A percentile compares a stretch with the other conserved stretches of the same genome.
These are phyloP conservation scores for Onychostoma macrolepis DNA, from an alignment of 2,113 vertebrate genomes.

Conservation along the genomic window DNA sequence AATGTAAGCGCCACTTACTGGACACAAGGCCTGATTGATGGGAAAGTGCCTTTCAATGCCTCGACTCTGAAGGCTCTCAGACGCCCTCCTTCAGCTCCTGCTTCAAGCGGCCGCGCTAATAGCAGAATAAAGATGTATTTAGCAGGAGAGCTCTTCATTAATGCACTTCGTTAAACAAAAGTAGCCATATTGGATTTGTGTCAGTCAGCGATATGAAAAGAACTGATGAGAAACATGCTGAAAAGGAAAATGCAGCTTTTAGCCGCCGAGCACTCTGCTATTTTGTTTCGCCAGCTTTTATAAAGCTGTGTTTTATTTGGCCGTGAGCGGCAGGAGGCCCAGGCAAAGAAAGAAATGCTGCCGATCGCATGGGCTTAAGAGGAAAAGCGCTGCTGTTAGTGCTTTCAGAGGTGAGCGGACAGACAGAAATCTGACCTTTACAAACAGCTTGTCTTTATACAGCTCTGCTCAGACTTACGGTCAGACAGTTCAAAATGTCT, in stretches of 20 bases:
- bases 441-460: not conserved
- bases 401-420: conserved; percentile 40
- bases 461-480: no score
- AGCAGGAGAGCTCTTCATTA: conserved; percentile 96
- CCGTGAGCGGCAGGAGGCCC: conserved; percentile 60
- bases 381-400: conserved; percentile 44
- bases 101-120: conserved; percentile 87
- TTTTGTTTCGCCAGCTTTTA: conserved; percentile 55
- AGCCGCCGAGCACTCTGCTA: conserved; percentile 52
- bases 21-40: conserved; percentile 93
- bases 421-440: conserved; percentile 39
- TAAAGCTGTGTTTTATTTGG: conserved; percentile 62
- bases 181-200: conserved; percentile 75
- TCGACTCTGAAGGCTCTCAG: conserved; percentile 90
- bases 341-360: conserved; percentile 49
- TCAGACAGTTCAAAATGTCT: not conserved
- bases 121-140: conserved; percentile 88
- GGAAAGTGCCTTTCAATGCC: conserved; percentile 90
- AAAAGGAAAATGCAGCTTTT: conserved; percentile 61
- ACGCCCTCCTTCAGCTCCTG: conserved; percentile 80
- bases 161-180: conserved; percentile 85
- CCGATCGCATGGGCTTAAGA: conserved; percentile 51
- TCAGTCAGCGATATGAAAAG: conserved; percentile 75
- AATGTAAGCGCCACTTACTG: conserved; percentile 98
- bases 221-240: conserved; percentile 60